A percentile compares a stretch with the other conserved stretches of the same genome.
These are phyloP conservation scores for Narcine bancroftii DNA, from an alignment of 2,113 vertebrate genomes.

Conservation along the genomic window DNA sequence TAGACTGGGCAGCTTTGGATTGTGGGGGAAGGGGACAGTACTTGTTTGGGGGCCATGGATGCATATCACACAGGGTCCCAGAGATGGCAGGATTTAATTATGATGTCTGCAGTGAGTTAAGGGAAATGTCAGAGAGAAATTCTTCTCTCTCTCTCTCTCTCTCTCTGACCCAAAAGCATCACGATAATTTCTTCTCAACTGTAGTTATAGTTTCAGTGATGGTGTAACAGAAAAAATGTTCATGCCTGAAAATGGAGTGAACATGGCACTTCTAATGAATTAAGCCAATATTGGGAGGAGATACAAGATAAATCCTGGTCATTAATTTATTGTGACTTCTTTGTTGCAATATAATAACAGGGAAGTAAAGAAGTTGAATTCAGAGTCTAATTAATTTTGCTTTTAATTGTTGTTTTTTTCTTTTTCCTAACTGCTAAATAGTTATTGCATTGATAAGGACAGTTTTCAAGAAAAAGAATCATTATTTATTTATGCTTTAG, in stretches of 20 bases:
- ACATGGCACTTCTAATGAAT: not conserved
- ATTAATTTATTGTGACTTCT: not conserved
- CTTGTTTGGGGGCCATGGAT: no score
- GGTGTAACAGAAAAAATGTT: not conserved
- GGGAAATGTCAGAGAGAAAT: no score
- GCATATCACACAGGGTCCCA: no score
- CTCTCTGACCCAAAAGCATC: no score
- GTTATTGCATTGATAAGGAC: not conserved
- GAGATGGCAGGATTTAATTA: no score
- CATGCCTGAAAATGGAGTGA: not conserved
- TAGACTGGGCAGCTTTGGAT: no score
- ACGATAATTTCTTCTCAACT: not conserved
- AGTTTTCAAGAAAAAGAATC: not conserved
- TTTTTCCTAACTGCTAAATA: not conserved
- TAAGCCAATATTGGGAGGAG: not conserved
- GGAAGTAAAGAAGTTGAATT: not conserved
- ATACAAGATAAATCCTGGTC: not conserved
- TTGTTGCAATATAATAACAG: not conserved
- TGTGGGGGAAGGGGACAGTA: no score
- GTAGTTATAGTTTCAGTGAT: not conserved
- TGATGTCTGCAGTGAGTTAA: no score
- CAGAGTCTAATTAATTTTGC: not conserved
- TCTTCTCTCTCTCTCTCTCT: no score
- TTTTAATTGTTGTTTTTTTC: not conserved
- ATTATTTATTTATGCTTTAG: not conserved